Percentiles rank a stretch among this genome's conserved stretches.
Conservation (phyloP, 2,888 invertebrate genomes). For the Gibbula magus region DNA sequence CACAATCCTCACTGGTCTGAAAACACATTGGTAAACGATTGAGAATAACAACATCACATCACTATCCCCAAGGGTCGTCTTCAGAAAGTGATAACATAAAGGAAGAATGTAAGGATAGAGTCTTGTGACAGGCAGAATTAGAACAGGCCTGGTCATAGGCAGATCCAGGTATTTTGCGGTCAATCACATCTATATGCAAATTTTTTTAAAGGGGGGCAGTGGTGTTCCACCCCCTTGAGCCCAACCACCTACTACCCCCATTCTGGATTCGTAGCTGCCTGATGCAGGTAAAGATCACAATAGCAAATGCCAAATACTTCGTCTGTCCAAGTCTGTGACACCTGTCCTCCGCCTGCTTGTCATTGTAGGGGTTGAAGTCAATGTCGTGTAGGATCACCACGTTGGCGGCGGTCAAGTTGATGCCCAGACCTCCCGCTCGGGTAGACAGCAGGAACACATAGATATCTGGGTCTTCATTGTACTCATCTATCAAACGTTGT, state of each 20-base stretch:
- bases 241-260: no score
- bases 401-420: slow-evolving; percentile 84
- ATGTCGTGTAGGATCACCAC: slow-evolving; percentile 97
- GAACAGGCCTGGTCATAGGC: no score
- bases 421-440: slow-evolving; percentile 86
- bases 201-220: no score
- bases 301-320: slow-evolving; percentile 76
- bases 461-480: slow-evolving; percentile 85
- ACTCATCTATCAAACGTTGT: slow-evolving; percentile 92
- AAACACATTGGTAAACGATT: not conserved
- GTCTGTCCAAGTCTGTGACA: slow-evolving; percentile 82
- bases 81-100: no score
- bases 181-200: no score
- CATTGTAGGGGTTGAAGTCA: slow-evolving; percentile 98
- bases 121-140: no score
- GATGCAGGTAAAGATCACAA: no score
- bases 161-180: no score
- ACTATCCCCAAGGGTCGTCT: no score
- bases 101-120: no score
- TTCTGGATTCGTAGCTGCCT: no score
- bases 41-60: not conserved
- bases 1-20: slow-evolving; percentile 88
- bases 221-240: no score
- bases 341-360: slow-evolving; percentile 95
- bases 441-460: slow-evolving; percentile 95